phyloP scores from a whole-genome alignment of 2,888 invertebrate genomes.

The Andrena bucephala region DNA sequence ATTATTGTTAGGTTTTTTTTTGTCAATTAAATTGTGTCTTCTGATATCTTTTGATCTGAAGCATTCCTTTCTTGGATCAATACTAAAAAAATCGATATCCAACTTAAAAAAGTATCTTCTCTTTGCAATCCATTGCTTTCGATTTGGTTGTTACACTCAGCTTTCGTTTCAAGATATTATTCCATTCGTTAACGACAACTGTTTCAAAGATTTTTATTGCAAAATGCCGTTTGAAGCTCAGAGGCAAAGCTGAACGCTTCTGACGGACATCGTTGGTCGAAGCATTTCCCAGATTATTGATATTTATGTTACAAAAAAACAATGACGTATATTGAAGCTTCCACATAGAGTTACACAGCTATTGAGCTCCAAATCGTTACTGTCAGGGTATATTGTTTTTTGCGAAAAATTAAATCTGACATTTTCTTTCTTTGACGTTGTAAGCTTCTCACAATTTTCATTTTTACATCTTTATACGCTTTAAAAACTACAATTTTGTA shows the following conservation, averaged over 20 bases:
- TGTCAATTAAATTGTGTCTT: too few relatives aligned
- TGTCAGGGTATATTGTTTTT: background rate
- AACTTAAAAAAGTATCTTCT: too few relatives aligned
- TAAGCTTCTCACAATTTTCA: background rate
- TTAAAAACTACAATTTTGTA: background rate
- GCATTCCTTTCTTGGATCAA: too few relatives aligned
- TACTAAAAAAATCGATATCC: too few relatives aligned
- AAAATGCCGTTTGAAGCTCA: background rate
- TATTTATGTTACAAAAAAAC: conserved; percentile 1
- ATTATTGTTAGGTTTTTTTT: background rate
- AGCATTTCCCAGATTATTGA: background rate
- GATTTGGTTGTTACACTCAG: too few relatives aligned
- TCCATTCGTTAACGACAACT: background rate
- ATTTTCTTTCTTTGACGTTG: background rate
- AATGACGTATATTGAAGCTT: conserved; percentile 19
- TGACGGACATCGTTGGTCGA: background rate
- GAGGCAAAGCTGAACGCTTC: background rate
- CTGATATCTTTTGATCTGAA: too few relatives aligned
- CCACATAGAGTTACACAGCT: background rate
- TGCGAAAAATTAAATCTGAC: background rate
- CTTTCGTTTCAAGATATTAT: background rate
- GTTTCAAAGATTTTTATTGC: too few relatives aligned
- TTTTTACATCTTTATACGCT: background rate
- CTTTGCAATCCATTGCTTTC: too few relatives aligned
- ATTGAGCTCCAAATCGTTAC: background rate